Base-by-base conservation (phyloP, 2,888 invertebrate species). In the Sinotaia quadrata region DNA sequence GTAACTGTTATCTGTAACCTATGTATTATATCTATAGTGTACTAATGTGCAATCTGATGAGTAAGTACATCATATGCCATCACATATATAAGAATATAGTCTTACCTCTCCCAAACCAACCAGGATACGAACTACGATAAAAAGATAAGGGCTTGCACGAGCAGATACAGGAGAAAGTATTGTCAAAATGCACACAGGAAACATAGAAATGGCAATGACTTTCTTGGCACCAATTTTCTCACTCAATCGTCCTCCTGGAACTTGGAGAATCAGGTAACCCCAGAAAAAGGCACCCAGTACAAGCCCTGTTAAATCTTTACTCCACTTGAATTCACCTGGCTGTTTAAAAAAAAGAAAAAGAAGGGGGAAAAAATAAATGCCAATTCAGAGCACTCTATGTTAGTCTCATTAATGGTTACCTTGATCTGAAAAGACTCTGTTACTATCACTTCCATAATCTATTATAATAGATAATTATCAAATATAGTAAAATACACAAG, bases 201-300 rank as follows among this genome's bases (percentile, higher is more conserved):
- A 75, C 81, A 82, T 81, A 24, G 79, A 78, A 18, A 69, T 54
- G 5, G 80, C 72, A 1, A 83, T 72, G 10, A 76, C 75, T 8
- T 73, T 59, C 66, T 81, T 75, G 41, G 83, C 76, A 10, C 83
- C 83, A 60, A 80, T 80, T 51, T 77, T 66, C 47, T 75, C 81
- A 52, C 79, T 78, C n/a, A 83, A 69, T 56, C 77, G 75, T 2
- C 83, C 83, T 15, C 79, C 80, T 4, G 80, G 79, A 34, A 83
- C 78, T 68, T 83, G 83, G 72, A 83, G 76, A 4, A 77, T 68
- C 2, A 82, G 79, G 71, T 83, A 83, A 2, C 83, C 83, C 83
- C 81, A 82, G 77, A 82, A 83, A 62, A 82, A 82, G 2, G 81
- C 78, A 1, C 83, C 83, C 3, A 83, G 76, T 58, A 81, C 74